Percentiles rank a stretch among this genome's conserved stretches.
Evolutionary conservation across 2,113 vertebrate genomes (phyloP).

Genomic region (Prolemur simus): DNA sequence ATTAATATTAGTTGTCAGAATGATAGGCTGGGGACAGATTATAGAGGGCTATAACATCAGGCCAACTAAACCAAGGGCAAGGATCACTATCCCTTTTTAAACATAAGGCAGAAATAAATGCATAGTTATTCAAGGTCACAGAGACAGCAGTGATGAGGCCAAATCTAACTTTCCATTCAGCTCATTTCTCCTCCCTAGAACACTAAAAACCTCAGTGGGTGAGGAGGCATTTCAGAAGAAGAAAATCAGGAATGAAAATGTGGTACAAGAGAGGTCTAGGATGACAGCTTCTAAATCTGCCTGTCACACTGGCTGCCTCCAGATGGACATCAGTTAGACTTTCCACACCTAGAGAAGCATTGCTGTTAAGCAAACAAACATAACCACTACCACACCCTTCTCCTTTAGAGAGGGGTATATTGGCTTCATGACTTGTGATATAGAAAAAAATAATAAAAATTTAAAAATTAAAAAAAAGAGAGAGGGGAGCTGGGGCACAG

Average conservation of each 20-base stretch:
- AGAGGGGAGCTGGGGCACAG: too few relatives aligned
- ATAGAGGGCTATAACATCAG: background rate
- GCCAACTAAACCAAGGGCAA: background rate
- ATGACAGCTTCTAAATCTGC: background rate
- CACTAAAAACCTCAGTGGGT: background rate
- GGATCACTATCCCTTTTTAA: background rate
- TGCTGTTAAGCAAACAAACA: slow-evolving; percentile 51
- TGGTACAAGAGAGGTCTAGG: background rate
- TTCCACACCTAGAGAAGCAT: slow-evolving; percentile 41
- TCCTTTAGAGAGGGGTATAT: background rate
- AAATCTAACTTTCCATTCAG: background rate
- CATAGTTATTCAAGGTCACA: slow-evolving; percentile 32
- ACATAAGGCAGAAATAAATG: slow-evolving; percentile 11
- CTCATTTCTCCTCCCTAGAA: background rate
- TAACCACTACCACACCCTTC: background rate
- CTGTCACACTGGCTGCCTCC: background rate
- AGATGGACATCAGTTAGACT: slow-evolving; percentile 19
- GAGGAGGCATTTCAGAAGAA: background rate
- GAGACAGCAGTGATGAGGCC: background rate
- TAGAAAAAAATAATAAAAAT: too few relatives aligned
- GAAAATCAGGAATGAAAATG: background rate
- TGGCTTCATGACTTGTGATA: too few relatives aligned
- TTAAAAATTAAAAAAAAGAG: too few relatives aligned
- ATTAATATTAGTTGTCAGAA: background rate
- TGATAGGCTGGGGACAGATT: background rate